Conservation (phyloP, 2,113 vertebrate genomes). For the Dicrurus megarhynchus region DNA sequence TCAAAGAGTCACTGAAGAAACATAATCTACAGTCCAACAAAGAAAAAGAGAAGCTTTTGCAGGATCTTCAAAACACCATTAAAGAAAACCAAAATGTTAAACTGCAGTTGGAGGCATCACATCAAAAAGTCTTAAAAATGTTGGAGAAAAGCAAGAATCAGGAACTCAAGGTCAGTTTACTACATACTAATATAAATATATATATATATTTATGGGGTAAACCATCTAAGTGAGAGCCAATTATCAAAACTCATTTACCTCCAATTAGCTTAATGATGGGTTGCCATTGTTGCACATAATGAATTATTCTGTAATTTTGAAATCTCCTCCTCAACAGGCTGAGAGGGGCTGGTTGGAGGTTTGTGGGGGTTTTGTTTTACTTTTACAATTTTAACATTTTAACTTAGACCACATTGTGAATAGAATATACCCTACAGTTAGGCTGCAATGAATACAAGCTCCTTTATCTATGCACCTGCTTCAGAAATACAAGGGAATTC, state of each 20-base stretch:
- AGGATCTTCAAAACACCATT: conserved; percentile 79
- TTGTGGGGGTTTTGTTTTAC: background rate
- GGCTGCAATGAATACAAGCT: background rate
- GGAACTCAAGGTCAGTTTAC: conserved; percentile 81
- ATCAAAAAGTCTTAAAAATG: conserved; percentile 67
- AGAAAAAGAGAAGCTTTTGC: conserved; percentile 82
- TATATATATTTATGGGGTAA: background rate
- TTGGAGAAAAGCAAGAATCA: conserved; percentile 70
- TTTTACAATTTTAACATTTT: background rate
- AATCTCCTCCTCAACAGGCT: background rate
- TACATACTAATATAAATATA: background rate
- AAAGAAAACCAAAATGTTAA: conserved; percentile 81
- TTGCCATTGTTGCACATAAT: background rate
- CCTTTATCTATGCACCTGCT: background rate
- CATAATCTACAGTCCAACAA: conserved; percentile 72
- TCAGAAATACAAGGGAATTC: background rate
- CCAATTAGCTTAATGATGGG: background rate
- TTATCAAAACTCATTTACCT: background rate
- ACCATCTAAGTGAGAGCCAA: background rate
- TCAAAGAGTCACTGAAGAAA: conserved; percentile 63
- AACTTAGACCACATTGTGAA: background rate
- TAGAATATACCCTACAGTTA: background rate
- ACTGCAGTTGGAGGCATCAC: conserved; percentile 69
- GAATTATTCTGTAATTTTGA: background rate
- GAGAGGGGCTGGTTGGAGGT: background rate